These are phyloP conservation scores for Diabrotica balteata DNA, from an alignment of 2,888 invertebrate species.

Conservation along the genomic window DNA sequence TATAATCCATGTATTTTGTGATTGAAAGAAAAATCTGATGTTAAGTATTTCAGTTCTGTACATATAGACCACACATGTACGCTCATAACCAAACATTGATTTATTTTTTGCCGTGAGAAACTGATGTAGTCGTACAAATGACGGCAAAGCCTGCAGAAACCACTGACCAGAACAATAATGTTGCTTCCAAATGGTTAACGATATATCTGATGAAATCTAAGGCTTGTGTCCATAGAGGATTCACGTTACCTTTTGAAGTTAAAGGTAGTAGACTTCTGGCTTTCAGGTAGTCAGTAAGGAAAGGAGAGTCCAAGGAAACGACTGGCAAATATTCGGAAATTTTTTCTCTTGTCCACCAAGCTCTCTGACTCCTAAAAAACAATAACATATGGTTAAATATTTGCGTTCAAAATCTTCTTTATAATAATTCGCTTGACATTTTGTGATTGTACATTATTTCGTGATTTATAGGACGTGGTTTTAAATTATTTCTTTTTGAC, in stretches of 20 bases:
- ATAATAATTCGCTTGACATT: no score
- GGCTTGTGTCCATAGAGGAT: conserved; percentile 59
- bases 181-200: conserved; percentile 62
- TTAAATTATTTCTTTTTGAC: no score
- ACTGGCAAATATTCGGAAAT: conserved; percentile 68
- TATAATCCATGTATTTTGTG: no score
- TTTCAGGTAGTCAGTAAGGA: conserved; percentile 66
- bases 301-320: conserved; percentile 66
- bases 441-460: no score
- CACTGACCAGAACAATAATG: conserved; percentile 65
- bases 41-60: background rate
- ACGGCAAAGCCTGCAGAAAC: conserved; percentile 66
- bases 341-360: conserved; percentile 67
- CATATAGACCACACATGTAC: no score
- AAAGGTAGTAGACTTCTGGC: conserved; percentile 65
- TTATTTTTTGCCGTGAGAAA: conserved; percentile 11
- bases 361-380: conserved; percentile 53
- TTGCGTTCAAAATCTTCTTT: no score
- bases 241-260: conserved; percentile 50
- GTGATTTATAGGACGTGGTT: no score
- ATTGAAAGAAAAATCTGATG: no score
- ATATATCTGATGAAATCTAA: conserved; percentile 63
- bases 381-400: background rate
- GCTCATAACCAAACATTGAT: background rate
- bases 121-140: conserved; percentile 48